Percentiles rank a stretch among this genome's conserved stretches.
Conservation (phyloP, 2,888 invertebrate species). For the Priocnemis perturbator region DNA sequence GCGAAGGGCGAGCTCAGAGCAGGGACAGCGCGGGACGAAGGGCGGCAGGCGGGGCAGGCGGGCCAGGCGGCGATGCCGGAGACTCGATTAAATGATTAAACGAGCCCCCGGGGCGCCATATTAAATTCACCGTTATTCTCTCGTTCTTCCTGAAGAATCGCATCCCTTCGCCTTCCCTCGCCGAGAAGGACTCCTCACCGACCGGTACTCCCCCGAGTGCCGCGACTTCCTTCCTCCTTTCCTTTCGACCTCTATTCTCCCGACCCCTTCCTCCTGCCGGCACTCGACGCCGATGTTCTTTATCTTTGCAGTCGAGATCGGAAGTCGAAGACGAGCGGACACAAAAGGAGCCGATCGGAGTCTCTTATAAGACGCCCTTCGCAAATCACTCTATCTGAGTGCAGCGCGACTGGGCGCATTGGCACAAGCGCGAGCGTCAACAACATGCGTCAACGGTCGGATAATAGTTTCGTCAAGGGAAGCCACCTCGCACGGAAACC, state of each 20-base stretch:
- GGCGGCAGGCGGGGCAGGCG: conserved; percentile 7
- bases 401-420: too few relatives aligned
- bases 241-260: not conserved
- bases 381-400: too few relatives aligned
- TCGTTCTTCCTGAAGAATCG: conserved; percentile 12
- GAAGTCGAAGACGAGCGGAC: conserved; percentile 21
- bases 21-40: conserved; percentile 28
- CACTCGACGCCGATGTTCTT: conserved; percentile 14
- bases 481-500: too few relatives aligned
- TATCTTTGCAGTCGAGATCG: conserved; percentile 15
- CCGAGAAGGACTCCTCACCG: not conserved
- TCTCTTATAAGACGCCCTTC: too few relatives aligned
- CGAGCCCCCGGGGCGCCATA: conserved; percentile 54
- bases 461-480: too few relatives aligned
- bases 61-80: conserved; percentile 40
- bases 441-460: too few relatives aligned
- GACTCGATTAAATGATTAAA: conserved; percentile 67
- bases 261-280: conserved; percentile 12
- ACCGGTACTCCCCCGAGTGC: too few relatives aligned
- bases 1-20: conserved; percentile 15
- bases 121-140: conserved; percentile 61
- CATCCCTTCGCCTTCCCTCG: conserved; percentile 1
- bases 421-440: too few relatives aligned
- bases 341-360: too few relatives aligned
- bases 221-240: too few relatives aligned